Conservation (phyloP, 2,113 vertebrate species). For the Labeo rohita region DNA sequence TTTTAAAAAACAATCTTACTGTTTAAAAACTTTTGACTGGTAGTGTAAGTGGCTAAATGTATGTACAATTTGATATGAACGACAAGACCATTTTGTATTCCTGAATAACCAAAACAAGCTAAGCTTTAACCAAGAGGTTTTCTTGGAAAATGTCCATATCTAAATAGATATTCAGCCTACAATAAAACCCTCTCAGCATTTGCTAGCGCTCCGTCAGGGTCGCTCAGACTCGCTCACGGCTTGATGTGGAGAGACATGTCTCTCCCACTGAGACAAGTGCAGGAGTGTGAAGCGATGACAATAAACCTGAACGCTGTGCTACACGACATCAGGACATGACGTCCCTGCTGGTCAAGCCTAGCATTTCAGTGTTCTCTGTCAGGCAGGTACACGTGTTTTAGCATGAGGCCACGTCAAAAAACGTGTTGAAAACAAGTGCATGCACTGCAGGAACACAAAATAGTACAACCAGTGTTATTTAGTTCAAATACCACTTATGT, state of each 20-base stretch:
- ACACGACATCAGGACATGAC: background rate
- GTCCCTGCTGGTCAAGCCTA: slow-evolving; percentile 12
- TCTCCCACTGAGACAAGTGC: background rate
- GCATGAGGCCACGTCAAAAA: background rate
- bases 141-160: background rate
- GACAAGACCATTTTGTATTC: background rate
- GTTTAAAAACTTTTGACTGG: too few species aligned
- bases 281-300: slow-evolving; percentile 10
- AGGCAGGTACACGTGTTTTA: slow-evolving; percentile 28
- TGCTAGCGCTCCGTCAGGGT: background rate
- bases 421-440: slow-evolving; percentile 18
- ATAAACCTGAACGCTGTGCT: slow-evolving; percentile 30
- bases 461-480: slow-evolving; percentile 24
- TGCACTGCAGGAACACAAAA: slow-evolving; percentile 18
- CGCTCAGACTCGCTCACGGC: slow-evolving; percentile 12
- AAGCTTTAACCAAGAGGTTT: background rate
- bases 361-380: background rate
- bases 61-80: background rate
- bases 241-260: background rate
- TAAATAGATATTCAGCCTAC: background rate
- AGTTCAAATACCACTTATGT: slow-evolving; percentile 48
- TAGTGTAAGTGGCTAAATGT: background rate
- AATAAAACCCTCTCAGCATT: slow-evolving; percentile 20
- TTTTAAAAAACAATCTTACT: too few species aligned
- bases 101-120: background rate